phyloP scores from a whole-genome alignment of 2,113 vertebrate genomes.

The Dicentrarchus labrax region DNA sequence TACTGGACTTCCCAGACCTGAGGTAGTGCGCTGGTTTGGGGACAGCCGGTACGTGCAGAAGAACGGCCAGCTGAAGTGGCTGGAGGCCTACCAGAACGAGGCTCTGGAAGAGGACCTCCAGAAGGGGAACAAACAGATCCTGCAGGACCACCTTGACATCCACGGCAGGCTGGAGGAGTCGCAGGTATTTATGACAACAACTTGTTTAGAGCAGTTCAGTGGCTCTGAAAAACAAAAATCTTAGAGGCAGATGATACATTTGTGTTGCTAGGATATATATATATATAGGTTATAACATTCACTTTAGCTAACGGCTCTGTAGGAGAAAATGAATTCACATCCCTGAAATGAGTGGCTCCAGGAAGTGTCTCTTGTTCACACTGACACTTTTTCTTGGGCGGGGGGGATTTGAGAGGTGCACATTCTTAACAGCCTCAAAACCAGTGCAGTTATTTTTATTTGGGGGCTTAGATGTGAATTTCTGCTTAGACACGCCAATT shows the following conservation, averaged over 20 bases:
- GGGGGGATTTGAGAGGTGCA: background rate
- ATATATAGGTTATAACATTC: background rate
- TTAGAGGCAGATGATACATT: background rate
- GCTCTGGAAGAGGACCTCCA: conserved; percentile 84
- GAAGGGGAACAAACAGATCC: conserved; percentile 77
- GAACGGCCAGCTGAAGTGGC: conserved; percentile 96
- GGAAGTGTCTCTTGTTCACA: background rate
- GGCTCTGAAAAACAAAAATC: background rate
- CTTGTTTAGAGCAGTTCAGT: background rate
- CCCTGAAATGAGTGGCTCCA: background rate
- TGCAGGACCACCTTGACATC: conserved; percentile 87
- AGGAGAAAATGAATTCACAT: background rate
- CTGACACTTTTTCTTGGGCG: background rate
- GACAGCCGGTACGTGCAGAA: conserved; percentile 96
- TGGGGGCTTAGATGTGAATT: background rate
- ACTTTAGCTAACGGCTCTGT: no score
- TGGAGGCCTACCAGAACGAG: conserved; percentile 90
- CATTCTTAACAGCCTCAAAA: background rate
- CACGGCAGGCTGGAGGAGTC: conserved; percentile 87
- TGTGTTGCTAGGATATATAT: background rate
- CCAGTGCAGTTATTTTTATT: background rate
- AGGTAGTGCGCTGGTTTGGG: conserved; percentile 98
- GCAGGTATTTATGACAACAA: conserved; percentile 60
- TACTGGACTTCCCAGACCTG: conserved; percentile 90
- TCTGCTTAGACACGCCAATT: no score